Evolutionary conservation across 2,888 invertebrate species (phyloP), one percentile per base, ranked within the genome.

Genomic region (Charanyca ferruginea): DNA sequence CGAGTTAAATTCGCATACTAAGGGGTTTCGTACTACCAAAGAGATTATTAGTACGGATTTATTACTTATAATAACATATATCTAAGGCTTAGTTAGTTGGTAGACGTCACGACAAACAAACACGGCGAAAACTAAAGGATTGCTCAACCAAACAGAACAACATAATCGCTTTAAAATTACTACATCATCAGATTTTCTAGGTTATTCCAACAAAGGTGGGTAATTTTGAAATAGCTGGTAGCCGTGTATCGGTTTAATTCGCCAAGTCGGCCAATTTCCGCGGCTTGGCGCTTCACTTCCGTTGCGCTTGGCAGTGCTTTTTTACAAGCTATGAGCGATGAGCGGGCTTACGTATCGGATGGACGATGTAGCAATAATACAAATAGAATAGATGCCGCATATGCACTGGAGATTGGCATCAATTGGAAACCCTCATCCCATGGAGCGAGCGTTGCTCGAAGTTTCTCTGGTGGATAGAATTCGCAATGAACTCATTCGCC

Each of bases 251-350:
- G 84, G 69, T 90, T 89, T 89, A 91, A 91, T 90, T 90, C 88
- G 85, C 83, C 86, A 87, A 89, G 85, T 88, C 88, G 86, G 87
- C 89, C 92, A 93, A 92, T 92, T 93, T 92, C 92, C 91, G 89
- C 79, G 83, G 86, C 85, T 85, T 87, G 86, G 80, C 86, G 88
- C 79, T 83, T 85, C 81, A 81, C 87, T 87, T 90, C 90, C 87
- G 83, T 83, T 68, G 80, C 74, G 79, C 77, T 75, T 64, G 49
- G 65, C 63, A 66, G 66, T 66, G 66, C 20, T 69, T 41, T 48
- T 68, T 45, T 28, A 8, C 41, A 79, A 85, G 78, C 35, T 16
- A 48, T 8, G 9, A 66, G 74, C 57, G 47, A 5, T 13, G 0
- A 66, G 61, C 42, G 70, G 2, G 11, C 11, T 25, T 2, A 7